These are phyloP conservation scores for Nyctibius bracteatus DNA, from an alignment of 2,113 vertebrate species.

Conservation along the genomic window DNA sequence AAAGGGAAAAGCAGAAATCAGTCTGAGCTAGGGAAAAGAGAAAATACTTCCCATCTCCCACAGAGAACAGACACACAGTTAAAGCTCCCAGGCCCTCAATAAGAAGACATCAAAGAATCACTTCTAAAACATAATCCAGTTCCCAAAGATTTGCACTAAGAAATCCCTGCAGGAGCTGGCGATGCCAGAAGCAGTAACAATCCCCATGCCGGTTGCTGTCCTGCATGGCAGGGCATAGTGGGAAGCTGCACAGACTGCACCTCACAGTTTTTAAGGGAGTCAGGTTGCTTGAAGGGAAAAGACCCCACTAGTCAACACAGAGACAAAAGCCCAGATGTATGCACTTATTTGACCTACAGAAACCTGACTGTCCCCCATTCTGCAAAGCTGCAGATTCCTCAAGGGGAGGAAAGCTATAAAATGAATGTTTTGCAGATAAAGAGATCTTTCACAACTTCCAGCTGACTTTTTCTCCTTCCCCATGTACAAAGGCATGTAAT, in stretches of 20 bases:
- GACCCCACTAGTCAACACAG: not conserved
- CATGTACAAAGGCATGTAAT: not conserved
- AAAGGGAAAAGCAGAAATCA: slow-evolving; percentile 22
- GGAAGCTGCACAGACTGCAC: not conserved
- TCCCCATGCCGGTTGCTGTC: not conserved
- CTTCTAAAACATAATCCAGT: slow-evolving; percentile 17
- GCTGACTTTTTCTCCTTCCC: not conserved
- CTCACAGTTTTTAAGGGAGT: not conserved
- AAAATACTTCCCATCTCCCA: slow-evolving; percentile 35
- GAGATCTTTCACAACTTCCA: slow-evolving; percentile 7
- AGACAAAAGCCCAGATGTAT: not conserved
- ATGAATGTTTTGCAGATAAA: not conserved
- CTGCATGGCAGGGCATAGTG: fast-evolving
- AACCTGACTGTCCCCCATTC: not conserved
- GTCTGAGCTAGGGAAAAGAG: not conserved
- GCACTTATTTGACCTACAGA: not conserved
- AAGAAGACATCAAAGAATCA: slow-evolving; percentile 52
- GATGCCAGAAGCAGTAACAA: not conserved
- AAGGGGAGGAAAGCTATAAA: not conserved
- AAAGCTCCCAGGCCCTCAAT: not conserved
- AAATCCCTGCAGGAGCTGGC: slow-evolving; percentile 23
- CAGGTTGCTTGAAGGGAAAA: not conserved
- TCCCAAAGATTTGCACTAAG: slow-evolving; percentile 61
- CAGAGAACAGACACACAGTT: slow-evolving; percentile 14
- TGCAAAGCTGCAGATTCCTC: not conserved